phyloP scores from a whole-genome alignment of 2,797 vertebrate species.

The Sebastes umbrosus region DNA sequence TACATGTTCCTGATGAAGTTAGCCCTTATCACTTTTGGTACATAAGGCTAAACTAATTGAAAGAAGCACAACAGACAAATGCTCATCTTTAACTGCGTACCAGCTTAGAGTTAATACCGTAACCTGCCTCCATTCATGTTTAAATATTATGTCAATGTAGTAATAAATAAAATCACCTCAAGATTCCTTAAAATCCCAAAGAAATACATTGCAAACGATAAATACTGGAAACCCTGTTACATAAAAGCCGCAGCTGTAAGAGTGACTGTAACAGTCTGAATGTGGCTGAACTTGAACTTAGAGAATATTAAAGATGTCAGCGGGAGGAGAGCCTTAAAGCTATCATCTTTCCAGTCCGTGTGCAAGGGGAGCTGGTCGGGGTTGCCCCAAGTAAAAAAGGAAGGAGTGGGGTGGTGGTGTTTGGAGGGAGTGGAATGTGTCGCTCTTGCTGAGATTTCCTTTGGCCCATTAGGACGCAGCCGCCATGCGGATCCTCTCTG shows the following conservation, averaged over 20 bases:
- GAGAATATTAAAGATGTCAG: conserved; percentile 24
- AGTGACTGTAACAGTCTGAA: conserved; percentile 72
- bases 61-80: conserved; percentile 17
- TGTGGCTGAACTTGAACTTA: conserved; percentile 33
- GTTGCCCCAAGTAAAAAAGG: conserved; percentile 11
- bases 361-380: conserved; percentile 43
- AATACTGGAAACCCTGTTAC: conserved; percentile 46
- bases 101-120: conserved; percentile 13
- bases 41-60: conserved; percentile 51
- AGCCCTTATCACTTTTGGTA: conserved; percentile 63
- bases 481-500: conserved; percentile 80
- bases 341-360: conserved; percentile 61
- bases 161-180: conserved; percentile 71
- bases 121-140: conserved; percentile 27
- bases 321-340: conserved; percentile 39
- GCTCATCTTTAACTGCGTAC: neutral
- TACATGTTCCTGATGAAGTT: conserved; percentile 51
- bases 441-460: conserved; percentile 17
- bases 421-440: conserved; percentile 67
- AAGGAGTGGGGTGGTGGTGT: neutral
- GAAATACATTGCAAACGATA: conserved; percentile 37
- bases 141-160: conserved; percentile 47
- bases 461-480: conserved; percentile 74
- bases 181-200: conserved; percentile 17
- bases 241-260: conserved; percentile 39